Evolutionary conservation across 2,888 invertebrate genomes (phyloP).

Genomic region (Amiota minor): DNA sequence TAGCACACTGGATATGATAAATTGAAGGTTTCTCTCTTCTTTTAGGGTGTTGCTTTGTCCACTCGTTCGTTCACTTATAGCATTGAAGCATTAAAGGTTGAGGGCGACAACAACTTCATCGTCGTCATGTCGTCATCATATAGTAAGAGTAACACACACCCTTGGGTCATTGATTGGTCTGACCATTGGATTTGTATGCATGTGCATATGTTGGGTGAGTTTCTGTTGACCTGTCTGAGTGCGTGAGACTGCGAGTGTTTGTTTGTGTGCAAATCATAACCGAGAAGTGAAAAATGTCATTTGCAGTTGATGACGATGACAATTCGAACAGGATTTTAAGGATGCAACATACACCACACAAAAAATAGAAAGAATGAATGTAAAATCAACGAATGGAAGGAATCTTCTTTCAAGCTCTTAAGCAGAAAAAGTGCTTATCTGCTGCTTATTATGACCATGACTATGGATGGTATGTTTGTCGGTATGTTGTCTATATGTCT

Average conservation of each 20-base stretch:
- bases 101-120: too few relatives aligned
- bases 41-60: constrained; percentile 18
- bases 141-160: too few relatives aligned
- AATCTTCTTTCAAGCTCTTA: not conserved
- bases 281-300: constrained; percentile 62
- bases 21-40: constrained; percentile 51
- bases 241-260: not conserved
- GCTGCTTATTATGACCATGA: not conserved
- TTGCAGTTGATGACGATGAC: constrained; percentile 53
- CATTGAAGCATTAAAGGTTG: too few relatives aligned
- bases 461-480: not conserved
- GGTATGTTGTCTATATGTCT: not conserved
- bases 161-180: too few relatives aligned
- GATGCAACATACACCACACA: not conserved
- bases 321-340: not conserved
- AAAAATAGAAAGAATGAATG: not conserved
- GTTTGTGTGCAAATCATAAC: constrained; percentile 31
- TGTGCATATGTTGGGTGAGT: not conserved
- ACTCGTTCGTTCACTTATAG: not conserved
- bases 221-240: not conserved
- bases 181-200: not conserved
- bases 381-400: too few relatives aligned
- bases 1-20: constrained; percentile 58
- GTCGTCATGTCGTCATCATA: too few relatives aligned
- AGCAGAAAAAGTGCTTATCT: constrained; percentile 2